Conservation (phyloP, 37 sponge, comb jelly and placozoan genomes). For the Geodia barretti region DNA sequence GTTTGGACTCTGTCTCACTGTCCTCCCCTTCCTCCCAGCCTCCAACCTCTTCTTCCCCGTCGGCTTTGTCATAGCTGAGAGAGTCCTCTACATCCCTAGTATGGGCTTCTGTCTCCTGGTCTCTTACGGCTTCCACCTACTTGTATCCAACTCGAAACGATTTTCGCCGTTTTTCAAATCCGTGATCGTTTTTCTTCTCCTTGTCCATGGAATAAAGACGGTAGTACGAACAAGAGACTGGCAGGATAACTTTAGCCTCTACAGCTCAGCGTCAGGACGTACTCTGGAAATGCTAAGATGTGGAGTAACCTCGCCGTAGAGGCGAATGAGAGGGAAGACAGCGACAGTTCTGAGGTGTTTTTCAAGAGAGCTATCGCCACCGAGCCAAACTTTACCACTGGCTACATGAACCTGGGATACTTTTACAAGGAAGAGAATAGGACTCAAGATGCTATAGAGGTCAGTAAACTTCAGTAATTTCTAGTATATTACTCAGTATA, state of each 20-base stretch:
- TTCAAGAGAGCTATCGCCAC: constrained; percentile 48
- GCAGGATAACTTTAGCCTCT: constrained; percentile 55
- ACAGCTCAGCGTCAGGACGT: constrained; percentile 57
- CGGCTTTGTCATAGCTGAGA: constrained; percentile 88
- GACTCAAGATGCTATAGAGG: constrained; percentile 47
- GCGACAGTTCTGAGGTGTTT: constrained; percentile 41
- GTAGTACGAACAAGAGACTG: constrained; percentile 60
- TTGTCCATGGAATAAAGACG: constrained; percentile 49
- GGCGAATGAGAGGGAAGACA: constrained; percentile 43
- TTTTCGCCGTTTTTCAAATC: constrained; percentile 5
- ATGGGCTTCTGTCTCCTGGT: constrained; percentile 11
- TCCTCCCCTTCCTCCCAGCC: constrained; percentile 88
- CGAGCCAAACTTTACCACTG: constrained; percentile 66
- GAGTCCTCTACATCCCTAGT: constrained; percentile 83
- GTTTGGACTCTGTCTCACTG: constrained; percentile 59
- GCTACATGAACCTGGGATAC: constrained; percentile 75
- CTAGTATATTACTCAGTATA: too few species aligned
- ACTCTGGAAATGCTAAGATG: constrained; percentile 72
- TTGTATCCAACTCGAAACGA: not conserved
- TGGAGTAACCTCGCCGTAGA: constrained; percentile 77
- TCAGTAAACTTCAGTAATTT: too few species aligned
- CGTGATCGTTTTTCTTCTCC: constrained; percentile 21
- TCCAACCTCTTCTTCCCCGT: constrained; percentile 87
- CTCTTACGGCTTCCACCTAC: not conserved
- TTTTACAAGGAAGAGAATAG: constrained; percentile 44